Evolutionary conservation across 2,797 vertebrate species (phyloP).

Genomic region (Nyctalus aviator): DNA sequence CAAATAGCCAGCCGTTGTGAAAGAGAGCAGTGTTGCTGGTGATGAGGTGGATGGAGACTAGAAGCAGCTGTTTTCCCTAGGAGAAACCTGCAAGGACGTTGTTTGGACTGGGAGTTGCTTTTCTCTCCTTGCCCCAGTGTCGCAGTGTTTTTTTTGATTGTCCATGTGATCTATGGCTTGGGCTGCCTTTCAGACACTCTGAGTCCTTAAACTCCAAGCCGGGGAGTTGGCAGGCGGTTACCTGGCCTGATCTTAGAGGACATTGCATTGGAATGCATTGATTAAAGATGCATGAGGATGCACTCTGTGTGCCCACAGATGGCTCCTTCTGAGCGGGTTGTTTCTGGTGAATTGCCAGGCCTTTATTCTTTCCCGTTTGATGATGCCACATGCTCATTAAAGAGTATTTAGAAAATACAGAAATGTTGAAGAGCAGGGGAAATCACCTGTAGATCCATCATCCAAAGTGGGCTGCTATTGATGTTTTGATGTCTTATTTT

Average conservation of each 20-base stretch:
- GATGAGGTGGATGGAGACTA: not conserved
- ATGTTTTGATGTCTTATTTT: conserved; percentile 50
- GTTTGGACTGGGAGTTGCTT: not conserved
- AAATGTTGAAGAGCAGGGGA: conserved; percentile 18
- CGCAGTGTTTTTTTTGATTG: conserved; percentile 24
- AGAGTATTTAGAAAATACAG: conserved; percentile 34
- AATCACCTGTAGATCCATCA: not conserved
- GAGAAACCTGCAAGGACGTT: not conserved
- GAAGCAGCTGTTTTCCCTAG: conserved; percentile 19
- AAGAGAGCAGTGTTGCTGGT: not conserved
- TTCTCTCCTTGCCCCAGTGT: not conserved
- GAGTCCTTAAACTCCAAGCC: conserved; percentile 21
- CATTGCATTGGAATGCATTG: not conserved
- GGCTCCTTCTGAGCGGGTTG: not conserved
- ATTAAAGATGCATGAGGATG: not conserved
- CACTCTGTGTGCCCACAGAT: not conserved
- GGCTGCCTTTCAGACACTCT: conserved; percentile 44
- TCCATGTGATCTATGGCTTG: not conserved
- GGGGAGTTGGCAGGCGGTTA: conserved; percentile 42
- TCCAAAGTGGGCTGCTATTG: not conserved
- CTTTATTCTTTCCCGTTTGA: not conserved
- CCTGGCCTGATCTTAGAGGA: conserved; percentile 14
- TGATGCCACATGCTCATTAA: conserved; percentile 21
- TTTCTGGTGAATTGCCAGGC: conserved; percentile 45
- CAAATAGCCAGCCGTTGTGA: not conserved